Conservation (phyloP, 2,113 vertebrate genomes). For the Falco punctatus region DNA sequence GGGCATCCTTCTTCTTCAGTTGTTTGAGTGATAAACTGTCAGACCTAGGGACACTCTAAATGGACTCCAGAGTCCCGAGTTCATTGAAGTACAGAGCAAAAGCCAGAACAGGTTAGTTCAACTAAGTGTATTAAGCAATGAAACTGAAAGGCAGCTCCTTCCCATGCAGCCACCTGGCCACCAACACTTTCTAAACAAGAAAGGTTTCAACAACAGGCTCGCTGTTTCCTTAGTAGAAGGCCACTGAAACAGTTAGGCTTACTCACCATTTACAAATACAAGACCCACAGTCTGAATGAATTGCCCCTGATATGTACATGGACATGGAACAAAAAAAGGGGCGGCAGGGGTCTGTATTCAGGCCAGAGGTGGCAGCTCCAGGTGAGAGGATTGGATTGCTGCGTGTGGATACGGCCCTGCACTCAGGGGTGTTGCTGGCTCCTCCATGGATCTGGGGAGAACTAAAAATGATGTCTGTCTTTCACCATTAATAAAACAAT, state of each 20-base stretch:
- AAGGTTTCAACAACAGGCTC: neutral
- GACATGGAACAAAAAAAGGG: neutral
- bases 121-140: neutral
- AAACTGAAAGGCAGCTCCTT: neutral
- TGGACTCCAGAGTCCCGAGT: neutral
- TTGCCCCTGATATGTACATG: rapidly evolving
- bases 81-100: neutral
- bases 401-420: neutral
- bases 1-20: neutral
- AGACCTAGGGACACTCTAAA: neutral
- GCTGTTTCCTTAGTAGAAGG: neutral
- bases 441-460: neutral
- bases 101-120: neutral
- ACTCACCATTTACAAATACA: neutral
- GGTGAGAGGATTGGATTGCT: neutral
- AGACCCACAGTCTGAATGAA: neutral
- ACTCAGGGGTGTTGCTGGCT: neutral
- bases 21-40: neutral
- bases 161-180: neutral
- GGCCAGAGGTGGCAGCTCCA: neutral
- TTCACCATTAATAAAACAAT: neutral
- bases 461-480: neutral
- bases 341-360: neutral
- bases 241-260: neutral
- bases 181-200: neutral